phyloP scores from a whole-genome alignment of 2,797 vertebrate genomes.

The Oreortyx pictus region DNA sequence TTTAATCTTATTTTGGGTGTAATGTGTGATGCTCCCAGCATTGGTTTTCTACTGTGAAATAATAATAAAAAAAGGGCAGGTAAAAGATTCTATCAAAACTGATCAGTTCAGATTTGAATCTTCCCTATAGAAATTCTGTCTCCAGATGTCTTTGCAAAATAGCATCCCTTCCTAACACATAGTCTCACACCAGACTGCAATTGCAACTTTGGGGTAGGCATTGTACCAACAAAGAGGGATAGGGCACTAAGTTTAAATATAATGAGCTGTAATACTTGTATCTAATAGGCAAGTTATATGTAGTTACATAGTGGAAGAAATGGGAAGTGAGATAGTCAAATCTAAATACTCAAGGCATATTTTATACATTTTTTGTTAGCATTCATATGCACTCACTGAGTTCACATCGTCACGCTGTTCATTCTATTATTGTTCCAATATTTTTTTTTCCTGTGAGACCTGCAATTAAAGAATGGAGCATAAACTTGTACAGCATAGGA shows the following conservation, averaged over 20 bases:
- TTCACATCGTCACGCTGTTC: neutral
- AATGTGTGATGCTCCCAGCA: neutral
- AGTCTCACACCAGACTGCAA: neutral
- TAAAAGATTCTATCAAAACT: neutral
- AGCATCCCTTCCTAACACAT: neutral
- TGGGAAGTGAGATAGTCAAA: neutral
- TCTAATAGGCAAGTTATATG: neutral
- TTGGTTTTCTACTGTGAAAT: neutral
- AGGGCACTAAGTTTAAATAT: neutral
- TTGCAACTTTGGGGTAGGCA: neutral
- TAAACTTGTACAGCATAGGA: neutral
- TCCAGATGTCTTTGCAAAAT: neutral
- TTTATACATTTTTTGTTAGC: neutral
- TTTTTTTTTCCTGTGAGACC: neutral
- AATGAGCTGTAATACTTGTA: neutral
- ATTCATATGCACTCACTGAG: neutral
- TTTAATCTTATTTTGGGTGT: slow-evolving; percentile 13
- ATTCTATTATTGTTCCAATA: neutral
- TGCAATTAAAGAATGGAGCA: neutral
- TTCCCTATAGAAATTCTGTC: neutral
- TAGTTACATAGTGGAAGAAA: neutral
- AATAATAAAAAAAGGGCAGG: neutral
- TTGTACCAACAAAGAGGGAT: neutral
- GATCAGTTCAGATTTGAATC: neutral
- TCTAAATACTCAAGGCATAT: neutral